A percentile compares a stretch with the other conserved stretches of the same genome.
Conservation (phyloP, 2,797 vertebrate genomes). For the Sebastes flavidus region DNA sequence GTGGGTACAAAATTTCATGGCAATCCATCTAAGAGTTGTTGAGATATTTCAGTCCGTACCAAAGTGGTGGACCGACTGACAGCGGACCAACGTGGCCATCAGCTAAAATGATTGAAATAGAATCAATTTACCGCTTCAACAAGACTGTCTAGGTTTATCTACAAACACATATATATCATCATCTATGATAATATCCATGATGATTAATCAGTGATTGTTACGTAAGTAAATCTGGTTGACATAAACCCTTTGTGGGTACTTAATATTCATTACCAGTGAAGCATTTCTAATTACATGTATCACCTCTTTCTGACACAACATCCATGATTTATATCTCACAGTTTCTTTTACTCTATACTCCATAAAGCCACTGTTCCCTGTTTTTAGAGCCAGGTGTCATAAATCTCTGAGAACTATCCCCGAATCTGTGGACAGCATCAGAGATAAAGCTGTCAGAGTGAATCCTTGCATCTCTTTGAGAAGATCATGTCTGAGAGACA, state of each 20-base stretch:
- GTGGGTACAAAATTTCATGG: neutral
- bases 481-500: slow-evolving; percentile 6
- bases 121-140: neutral
- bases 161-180: neutral
- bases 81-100: neutral
- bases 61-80: neutral
- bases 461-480: slow-evolving; percentile 41
- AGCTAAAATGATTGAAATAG: neutral
- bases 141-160: neutral
- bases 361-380: slow-evolving; percentile 6
- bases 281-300: slow-evolving; percentile 5
- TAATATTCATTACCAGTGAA: slow-evolving; percentile 6
- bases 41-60: neutral
- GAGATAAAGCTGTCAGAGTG: slow-evolving; percentile 43
- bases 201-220: neutral
- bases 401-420: slow-evolving; percentile 27
- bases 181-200: neutral
- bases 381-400: slow-evolving; percentile 36
- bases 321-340: neutral
- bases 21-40: neutral
- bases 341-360: slow-evolving; percentile 1
- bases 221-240: slow-evolving; percentile 2
- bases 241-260: neutral
- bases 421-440: slow-evolving; percentile 21
- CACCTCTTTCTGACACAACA: slow-evolving; percentile 18